Evolutionary conservation across 2,797 vertebrate species (phyloP).

Genomic region (Poeciliopsis infans): DNA sequence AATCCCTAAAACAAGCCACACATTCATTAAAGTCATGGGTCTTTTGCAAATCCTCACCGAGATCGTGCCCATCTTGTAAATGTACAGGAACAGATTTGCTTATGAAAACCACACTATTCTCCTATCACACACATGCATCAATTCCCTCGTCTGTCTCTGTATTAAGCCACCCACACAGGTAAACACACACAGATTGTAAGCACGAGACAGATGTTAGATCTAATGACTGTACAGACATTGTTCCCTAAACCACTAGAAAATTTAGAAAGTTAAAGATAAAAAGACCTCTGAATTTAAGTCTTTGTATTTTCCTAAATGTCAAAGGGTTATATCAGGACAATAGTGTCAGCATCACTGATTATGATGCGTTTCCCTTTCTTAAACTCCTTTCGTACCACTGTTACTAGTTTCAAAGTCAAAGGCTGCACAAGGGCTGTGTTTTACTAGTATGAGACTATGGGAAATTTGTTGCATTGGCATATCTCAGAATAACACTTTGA

Average conservation of each 20-base stretch:
- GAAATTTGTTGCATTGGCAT: slow-evolving; percentile 33
- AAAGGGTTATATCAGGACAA: not conserved
- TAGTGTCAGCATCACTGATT: not conserved
- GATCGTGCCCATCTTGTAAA: slow-evolving; percentile 20
- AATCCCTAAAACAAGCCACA: slow-evolving; percentile 46
- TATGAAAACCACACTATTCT: slow-evolving; percentile 13
- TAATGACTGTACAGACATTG: slow-evolving; percentile 62
- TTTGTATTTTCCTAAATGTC: slow-evolving; percentile 33
- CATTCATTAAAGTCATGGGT: slow-evolving; percentile 49
- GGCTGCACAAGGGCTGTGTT: slow-evolving; percentile 29
- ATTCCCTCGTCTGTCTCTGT: not conserved
- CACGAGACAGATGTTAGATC: slow-evolving; percentile 50
- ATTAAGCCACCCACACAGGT: not conserved
- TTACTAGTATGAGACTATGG: not conserved
- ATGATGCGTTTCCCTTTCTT: not conserved
- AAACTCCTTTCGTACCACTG: not conserved
- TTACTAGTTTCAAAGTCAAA: slow-evolving; percentile 31
- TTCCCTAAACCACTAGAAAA: slow-evolving; percentile 39
- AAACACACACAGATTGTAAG: slow-evolving; percentile 4
- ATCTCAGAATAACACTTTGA: slow-evolving; percentile 32
- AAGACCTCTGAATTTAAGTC: slow-evolving; percentile 39
- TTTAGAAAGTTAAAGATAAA: slow-evolving; percentile 28
- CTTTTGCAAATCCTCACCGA: slow-evolving; percentile 49
- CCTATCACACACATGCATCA: not conserved
- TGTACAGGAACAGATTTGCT: slow-evolving; percentile 39